phyloP scores from a whole-genome alignment of 2,113 vertebrate species.

The Gambusia holbrooki region DNA sequence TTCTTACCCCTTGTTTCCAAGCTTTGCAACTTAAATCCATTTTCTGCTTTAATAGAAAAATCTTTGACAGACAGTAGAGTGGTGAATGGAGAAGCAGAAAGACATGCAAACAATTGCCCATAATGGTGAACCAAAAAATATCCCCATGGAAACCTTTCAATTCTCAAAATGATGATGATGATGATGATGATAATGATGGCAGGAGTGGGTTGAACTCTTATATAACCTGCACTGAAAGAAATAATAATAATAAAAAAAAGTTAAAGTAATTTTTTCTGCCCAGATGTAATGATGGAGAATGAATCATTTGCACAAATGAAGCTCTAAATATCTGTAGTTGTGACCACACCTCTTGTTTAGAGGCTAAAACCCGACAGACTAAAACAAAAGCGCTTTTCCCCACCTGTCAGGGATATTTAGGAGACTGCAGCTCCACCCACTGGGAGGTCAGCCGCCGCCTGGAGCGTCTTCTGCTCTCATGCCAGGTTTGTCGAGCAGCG shows the following conservation, averaged over 20 bases:
- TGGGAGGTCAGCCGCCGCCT: slow-evolving; percentile 14
- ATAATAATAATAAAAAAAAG: too few species aligned
- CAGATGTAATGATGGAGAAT: neutral
- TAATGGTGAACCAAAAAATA: slow-evolving; percentile 44
- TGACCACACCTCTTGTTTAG: neutral
- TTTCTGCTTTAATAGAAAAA: slow-evolving; percentile 14
- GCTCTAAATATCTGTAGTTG: neutral
- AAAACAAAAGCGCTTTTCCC: slow-evolving; percentile 1
- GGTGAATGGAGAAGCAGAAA: slow-evolving; percentile 22
- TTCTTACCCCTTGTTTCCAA: neutral
- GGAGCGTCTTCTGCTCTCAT: slow-evolving; percentile 23
- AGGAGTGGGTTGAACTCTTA: slow-evolving; percentile 15
- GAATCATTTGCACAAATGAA: neutral
- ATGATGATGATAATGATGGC: neutral
- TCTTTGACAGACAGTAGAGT: slow-evolving; percentile 17
- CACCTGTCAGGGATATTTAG: slow-evolving; percentile 39
- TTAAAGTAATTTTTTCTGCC: too few species aligned
- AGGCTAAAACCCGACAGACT: neutral
- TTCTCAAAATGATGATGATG: slow-evolving; percentile 35
- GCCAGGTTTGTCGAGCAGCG: slow-evolving; percentile 15
- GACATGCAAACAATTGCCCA: slow-evolving; percentile 47
- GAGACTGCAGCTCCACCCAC: slow-evolving; percentile 1
- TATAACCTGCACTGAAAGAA: slow-evolving; percentile 1
- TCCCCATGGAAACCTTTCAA: slow-evolving; percentile 67
- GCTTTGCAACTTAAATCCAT: neutral